phyloP scores from a whole-genome alignment of 92 coral and sea anemone species.

The Muricea muricata region DNA sequence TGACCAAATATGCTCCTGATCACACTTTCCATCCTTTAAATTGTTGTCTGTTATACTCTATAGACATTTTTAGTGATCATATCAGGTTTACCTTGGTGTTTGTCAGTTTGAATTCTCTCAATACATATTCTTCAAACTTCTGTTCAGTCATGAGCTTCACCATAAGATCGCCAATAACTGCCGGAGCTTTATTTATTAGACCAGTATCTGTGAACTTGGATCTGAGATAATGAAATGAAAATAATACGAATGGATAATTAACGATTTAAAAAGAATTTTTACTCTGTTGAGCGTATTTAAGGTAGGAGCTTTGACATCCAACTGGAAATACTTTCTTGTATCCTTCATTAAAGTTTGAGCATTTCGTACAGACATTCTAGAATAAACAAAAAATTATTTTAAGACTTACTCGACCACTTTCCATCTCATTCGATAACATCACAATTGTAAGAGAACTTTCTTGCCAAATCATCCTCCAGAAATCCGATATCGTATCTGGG shows the following conservation, averaged over 20 bases:
- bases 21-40: too few species aligned
- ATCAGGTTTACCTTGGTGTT: constrained; percentile 77
- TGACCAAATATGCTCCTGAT: too few species aligned
- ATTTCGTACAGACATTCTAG: too few species aligned
- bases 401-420: constrained; percentile 83
- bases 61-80: too few species aligned
- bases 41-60: too few species aligned
- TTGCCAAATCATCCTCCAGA: constrained; percentile 98
- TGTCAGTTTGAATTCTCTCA: constrained; percentile 90
- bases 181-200: constrained; percentile 81
- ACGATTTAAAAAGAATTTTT: too few species aligned
- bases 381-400: not conserved
- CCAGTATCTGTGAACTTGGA: constrained; percentile 96
- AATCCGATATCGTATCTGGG: constrained; percentile 94
- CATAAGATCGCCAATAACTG: constrained; percentile 78
- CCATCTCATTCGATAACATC: constrained; percentile 86
- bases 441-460: constrained; percentile 82
- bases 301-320: too few species aligned
- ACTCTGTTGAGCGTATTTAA: too few species aligned
- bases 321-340: too few species aligned
- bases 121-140: constrained; percentile 79
- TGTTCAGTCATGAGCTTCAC: constrained; percentile 84
- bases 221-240: constrained; percentile 37
- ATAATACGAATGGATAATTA: too few species aligned
- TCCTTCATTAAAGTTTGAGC: too few species aligned